A percentile compares a stretch with the other conserved stretches of the same genome.
phyloP scores from a whole-genome alignment of 2,888 invertebrate genomes.

The Noctua comes region DNA sequence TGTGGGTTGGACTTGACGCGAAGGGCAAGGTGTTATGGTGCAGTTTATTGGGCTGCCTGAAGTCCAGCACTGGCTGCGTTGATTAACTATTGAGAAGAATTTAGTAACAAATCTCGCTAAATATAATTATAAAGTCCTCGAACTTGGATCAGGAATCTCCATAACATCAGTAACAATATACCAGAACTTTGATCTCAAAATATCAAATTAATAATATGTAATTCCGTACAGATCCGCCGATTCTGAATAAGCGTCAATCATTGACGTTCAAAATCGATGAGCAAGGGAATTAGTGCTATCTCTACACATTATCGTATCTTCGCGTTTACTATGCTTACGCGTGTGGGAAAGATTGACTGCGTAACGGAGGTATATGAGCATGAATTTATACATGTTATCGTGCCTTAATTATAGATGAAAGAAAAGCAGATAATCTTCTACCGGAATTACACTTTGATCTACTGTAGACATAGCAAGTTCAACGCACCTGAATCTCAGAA shows the following conservation, averaged over 20 bases:
- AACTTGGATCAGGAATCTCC: background rate
- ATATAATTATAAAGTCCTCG: background rate
- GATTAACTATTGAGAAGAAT: too few relatives aligned
- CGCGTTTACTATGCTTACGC: constrained; percentile 1
- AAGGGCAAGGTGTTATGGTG: background rate
- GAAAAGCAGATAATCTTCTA: constrained; percentile 23
- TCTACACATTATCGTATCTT: constrained; percentile 26
- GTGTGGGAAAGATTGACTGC: constrained; percentile 15
- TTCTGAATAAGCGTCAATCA: constrained; percentile 13
- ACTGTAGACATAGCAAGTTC: background rate
- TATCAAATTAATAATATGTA: constrained; percentile 19
- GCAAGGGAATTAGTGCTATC: constrained; percentile 32
- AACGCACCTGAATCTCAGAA: background rate
- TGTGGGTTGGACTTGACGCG: background rate
- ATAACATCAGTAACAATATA: background rate
- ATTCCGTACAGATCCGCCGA: background rate
- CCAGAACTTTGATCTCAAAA: constrained; percentile 13
- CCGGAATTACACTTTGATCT: background rate
- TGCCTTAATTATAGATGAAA: constrained; percentile 51
- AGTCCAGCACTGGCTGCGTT: background rate
- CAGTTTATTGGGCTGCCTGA: background rate
- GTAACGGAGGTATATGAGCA: background rate
- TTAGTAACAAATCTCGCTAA: background rate
- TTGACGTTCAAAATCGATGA: constrained; percentile 32
- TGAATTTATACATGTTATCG: constrained; percentile 3